Base-by-base conservation (phyloP, 2,797 vertebrate genomes). In the Sebastes cheni region DNA sequence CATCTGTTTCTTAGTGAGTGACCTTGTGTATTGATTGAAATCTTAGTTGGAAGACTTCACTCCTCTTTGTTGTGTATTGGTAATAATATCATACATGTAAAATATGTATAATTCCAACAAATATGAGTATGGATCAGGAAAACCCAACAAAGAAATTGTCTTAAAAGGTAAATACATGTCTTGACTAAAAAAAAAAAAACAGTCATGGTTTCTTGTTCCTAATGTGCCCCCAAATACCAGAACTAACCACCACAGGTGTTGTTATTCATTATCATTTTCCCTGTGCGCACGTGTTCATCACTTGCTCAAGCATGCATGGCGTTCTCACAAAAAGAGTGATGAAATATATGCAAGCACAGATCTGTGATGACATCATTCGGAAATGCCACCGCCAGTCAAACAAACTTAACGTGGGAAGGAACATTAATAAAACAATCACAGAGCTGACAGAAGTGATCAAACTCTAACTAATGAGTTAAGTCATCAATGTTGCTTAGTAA, bases 301-400 rank as follows among this genome's bases (percentile, higher is more conserved):
- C 32, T n/a, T 67, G 66, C 60, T 72, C 27, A 59, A 61, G 30
- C 77, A 30, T 72, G 69, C 27, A 61, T 36, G 60, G 36, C 55
- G 32, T 64, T 39, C 69, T 56, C 58, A 59, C 3, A 66, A 68
- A 76, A 80, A 66, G 54, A 23, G 9, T 50, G 50, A 64, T 9
- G 36, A 72, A 23, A 69, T 83, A 83, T 76, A 72, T 83, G 72
- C 79, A 77, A 71, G 74, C 68, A 69, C 59, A 67, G 42, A 25
- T 88, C 64, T 90, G 68, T 27, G 59, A 67, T 84, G 75, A 81
- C 64, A 56, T 84, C 22, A 81, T 79, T 56, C 25, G 59, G 18
- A 62, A 80, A 86, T n/a, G 39, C 20, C 30, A 55, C 25, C 11
- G 46, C 56, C 46, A 65, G 61, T 39, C 39, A 60, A 59, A 36